Evolutionary conservation across 2,113 vertebrate species (phyloP), one percentile per base, ranked within the genome.

Genomic region (Centrocercus urophasianus): DNA sequence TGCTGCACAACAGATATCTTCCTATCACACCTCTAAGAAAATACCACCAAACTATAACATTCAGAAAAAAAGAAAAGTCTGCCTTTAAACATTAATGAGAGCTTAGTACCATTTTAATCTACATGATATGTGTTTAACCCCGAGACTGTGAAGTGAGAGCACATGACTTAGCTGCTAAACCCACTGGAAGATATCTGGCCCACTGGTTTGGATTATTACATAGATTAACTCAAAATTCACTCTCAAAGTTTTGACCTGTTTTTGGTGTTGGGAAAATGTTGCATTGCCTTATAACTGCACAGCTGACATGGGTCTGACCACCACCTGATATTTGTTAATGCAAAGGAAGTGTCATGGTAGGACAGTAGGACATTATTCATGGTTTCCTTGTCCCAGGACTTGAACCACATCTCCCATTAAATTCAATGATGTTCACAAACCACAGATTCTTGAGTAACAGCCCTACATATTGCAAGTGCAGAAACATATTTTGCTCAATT

Each of bases 21-120:
- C 42, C 67, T 92, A 28, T 70, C 48, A 3, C 38, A 30, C 87
- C 83, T 50, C 81, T 87, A 71, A 74, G 75, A 92, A 93, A 94
- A 87, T 66, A 66, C 3, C 16, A 59, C 13, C 17, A 17, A 61
- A n/a, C 30, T 38, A 2, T n/a, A 67, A 50, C 36, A 63, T 27
- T 73, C 2, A 60, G 36, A 3, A 82, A 28, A 2, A 89, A 30
- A 1, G 38, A 43, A 43, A 34, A 32, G 8, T 52, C 45, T 87
- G 47, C 16, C 11, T 77, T 85, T 38, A 25, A 48, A 22, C 42
- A 30, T 69, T 69, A 79, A 70, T 52, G 32, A 70, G 56, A 86
- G 13, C 20, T 57, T 42, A 63, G 22, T 40, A 50, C 25, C n/a
- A 40, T 67, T 86, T 78, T 87, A 47, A 73, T 78, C 22, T 30